Conservation (phyloP, 2,113 vertebrate genomes). For the Malaclemys terrapin region DNA sequence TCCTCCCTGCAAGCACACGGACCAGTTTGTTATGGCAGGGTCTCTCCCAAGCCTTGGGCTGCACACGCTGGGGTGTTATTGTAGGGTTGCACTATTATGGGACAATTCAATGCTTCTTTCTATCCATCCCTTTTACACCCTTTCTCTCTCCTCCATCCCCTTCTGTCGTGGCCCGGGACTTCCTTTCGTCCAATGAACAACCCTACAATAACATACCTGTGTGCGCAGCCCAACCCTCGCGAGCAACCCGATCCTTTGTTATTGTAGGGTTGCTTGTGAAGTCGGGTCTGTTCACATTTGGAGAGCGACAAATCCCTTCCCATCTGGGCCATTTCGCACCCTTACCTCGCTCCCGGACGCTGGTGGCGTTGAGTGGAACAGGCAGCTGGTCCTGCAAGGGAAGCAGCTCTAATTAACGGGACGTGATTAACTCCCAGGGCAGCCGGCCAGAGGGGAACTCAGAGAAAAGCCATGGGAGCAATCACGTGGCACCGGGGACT, state of each 20-base stretch:
- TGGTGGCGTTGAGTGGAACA: fast-evolving
- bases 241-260: background rate
- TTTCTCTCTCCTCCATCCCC: background rate
- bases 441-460: background rate
- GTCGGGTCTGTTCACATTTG: background rate
- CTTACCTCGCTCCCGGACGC: slow-evolving; percentile 7
- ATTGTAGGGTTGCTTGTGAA: background rate
- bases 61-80: background rate
- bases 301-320: too few relatives aligned
- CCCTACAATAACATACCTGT: background rate
- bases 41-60: background rate
- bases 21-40: background rate
- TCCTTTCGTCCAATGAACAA: background rate
- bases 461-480: too few relatives aligned
- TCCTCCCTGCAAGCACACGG: background rate
- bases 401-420: background rate
- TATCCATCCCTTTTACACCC: background rate
- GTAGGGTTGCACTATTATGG: background rate
- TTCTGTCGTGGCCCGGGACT: background rate
- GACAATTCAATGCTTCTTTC: background rate
- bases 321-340: background rate
- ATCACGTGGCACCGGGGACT: background rate
- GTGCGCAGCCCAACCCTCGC: background rate
- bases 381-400: slow-evolving; percentile 19
- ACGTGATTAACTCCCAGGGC: background rate